Evolutionary conservation across 2,113 vertebrate species (phyloP).

Genomic region (Semnornis frantzii): DNA sequence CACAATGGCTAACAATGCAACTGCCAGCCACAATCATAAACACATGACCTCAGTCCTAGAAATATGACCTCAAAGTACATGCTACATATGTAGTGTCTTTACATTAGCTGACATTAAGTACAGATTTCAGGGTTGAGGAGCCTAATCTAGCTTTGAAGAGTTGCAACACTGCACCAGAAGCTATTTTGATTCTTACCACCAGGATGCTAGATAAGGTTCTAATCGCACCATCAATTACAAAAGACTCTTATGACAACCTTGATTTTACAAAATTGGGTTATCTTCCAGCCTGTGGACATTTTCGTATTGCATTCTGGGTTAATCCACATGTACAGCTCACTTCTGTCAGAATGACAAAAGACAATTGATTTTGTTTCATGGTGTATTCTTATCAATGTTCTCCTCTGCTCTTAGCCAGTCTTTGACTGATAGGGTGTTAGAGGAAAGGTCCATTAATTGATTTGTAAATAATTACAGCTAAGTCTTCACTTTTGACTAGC

Average conservation of each 20-base stretch:
- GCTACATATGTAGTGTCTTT: background rate
- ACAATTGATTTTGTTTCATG: constrained; percentile 68
- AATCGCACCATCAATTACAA: constrained; percentile 11
- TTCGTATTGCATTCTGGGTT: constrained; percentile 56
- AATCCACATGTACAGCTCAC: constrained; percentile 55
- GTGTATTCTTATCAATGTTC: constrained; percentile 63
- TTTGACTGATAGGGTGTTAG: constrained; percentile 68
- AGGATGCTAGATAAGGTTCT: background rate
- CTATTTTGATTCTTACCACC: background rate
- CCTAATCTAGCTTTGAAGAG: constrained; percentile 1
- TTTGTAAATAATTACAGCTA: constrained; percentile 77
- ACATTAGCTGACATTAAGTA: constrained; percentile 2
- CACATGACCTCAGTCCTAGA: background rate
- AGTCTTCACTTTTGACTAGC: constrained; percentile 60
- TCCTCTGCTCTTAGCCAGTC: constrained; percentile 47
- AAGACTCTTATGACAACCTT: constrained; percentile 49
- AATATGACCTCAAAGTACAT: constrained; percentile 5
- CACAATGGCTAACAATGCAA: background rate
- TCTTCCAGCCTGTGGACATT: constrained; percentile 55
- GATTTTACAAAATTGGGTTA: constrained; percentile 69
- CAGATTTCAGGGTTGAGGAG: background rate
- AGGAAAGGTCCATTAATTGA: constrained; percentile 74
- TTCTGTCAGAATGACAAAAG: constrained; percentile 76
- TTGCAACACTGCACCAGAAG: background rate
- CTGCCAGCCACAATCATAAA: background rate